Evolutionary conservation across 2,113 vertebrate species (phyloP), one percentile per base, ranked within the genome.

Genomic region (Psittacus erithacus): DNA sequence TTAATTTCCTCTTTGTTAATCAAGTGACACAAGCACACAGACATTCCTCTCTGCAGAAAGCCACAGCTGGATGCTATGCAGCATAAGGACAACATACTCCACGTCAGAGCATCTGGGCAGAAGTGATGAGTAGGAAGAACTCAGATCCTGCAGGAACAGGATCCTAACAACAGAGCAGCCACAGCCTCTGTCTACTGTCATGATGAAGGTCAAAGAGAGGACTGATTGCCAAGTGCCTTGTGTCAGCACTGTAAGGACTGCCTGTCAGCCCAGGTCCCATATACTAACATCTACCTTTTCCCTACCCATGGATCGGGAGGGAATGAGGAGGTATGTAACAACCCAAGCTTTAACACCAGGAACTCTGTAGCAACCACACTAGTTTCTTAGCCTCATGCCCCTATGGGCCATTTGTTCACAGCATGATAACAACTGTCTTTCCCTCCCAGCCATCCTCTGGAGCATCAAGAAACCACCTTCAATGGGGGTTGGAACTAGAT

Each of bases 1-100:
- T 82, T 85, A 31, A 89, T 71, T 80, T 95, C 59, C 63, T 89
- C 73, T 62, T 46, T 59, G 47, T 31, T 90, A 69, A 41, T 49
- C 1, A 0, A 70, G 46, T 63, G 67, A 67, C 67, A 75, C 31
- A n/a, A 91, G 57, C 57, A 71, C 38, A n/a, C n/a, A 80, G 77
- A 80, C 59, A 81, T 62, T 93, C 47, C 23, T 39, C 33, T 50
- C 46, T 83, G 74, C 43, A 80, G 68, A 80, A 63, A 90, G 52
- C 59, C 76, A 74, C 68, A 80, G 69, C 73, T 92, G 78, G 68
- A 77, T 68, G 47, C 59, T 60, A 59, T 44, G 53, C 39, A 84
- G 63, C 39, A 71, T 38, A 86, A 80, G n/a, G 46, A 70, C 62
- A 80, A 50, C 22, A 24, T 65, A 73, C 53, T 75, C 67, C 41